Evolutionary conservation across 2,888 invertebrate species (phyloP).

Genomic region (Drosophila diplacantha): DNA sequence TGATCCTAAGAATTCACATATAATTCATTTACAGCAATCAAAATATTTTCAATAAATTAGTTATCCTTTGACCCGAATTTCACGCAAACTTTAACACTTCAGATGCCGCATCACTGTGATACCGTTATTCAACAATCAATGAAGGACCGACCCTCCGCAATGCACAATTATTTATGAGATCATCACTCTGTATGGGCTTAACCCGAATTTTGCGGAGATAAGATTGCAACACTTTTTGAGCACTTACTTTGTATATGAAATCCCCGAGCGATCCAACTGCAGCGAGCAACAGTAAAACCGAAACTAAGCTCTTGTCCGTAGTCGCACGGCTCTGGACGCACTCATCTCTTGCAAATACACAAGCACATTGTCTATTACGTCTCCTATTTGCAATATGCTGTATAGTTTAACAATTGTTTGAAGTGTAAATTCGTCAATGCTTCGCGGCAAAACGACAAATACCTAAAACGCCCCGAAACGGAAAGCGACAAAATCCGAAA

Average conservation of each 20-base stretch:
- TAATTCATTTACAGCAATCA: neutral
- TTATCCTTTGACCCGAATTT: neutral
- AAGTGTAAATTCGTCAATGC: slow-evolving; percentile 67
- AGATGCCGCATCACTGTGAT: too few relatives aligned
- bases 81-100: neutral
- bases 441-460: slow-evolving; percentile 26
- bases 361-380: slow-evolving; percentile 59
- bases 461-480: slow-evolving; percentile 11
- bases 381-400: slow-evolving; percentile 59
- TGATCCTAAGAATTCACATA: neutral
- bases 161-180: slow-evolving; percentile 2
- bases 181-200: slow-evolving; percentile 1
- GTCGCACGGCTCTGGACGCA: slow-evolving; percentile 17
- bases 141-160: neutral
- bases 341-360: slow-evolving; percentile 54
- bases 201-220: slow-evolving; percentile 5
- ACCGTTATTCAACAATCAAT: neutral
- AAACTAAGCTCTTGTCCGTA: slow-evolving; percentile 51
- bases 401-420: slow-evolving; percentile 65
- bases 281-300: slow-evolving; percentile 50
- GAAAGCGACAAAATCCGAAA: slow-evolving; percentile 36
- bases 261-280: slow-evolving; percentile 45
- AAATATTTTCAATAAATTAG: neutral
- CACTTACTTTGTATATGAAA: slow-evolving; percentile 11
- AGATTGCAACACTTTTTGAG: neutral